These are phyloP conservation scores for Drosophila kikkawai DNA, from an alignment of 1,140 invertebrate genomes.

Conservation along the genomic window DNA sequence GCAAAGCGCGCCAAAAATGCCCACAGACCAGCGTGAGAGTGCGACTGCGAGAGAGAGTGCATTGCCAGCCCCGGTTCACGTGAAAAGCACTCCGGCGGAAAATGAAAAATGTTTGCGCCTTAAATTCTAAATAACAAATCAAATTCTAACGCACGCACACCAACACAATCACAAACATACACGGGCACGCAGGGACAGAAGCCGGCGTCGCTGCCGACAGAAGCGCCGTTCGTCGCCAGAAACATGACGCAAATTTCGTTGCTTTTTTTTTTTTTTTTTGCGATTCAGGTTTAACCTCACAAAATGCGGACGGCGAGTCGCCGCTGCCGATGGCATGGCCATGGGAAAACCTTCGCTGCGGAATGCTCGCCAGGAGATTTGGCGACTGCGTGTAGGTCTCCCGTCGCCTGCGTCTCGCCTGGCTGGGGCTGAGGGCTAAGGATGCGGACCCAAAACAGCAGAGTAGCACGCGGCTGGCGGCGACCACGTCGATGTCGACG, in stretches of 20 bases:
- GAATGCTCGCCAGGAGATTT: conserved; percentile 10
- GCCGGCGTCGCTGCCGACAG: conserved; percentile 52
- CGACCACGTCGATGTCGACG: conserved; percentile 9
- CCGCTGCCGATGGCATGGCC: conserved; percentile 18
- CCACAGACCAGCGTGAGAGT: neutral
- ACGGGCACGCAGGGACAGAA: conserved; percentile 24
- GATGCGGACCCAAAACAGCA: conserved; percentile 4
- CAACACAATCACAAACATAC: conserved; percentile 1
- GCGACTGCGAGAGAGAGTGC: conserved; percentile 32
- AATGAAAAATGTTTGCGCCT: conserved; percentile 18
- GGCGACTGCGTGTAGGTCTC: neutral
- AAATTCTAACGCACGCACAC: conserved; percentile 25
- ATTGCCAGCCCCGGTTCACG: conserved; percentile 23
- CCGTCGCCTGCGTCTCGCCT: neutral
- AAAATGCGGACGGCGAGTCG: conserved; percentile 29
- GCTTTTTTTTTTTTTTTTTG: conserved; percentile 45
- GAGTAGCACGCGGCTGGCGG: conserved; percentile 9
- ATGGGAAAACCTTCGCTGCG: conserved; percentile 5
- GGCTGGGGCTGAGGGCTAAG: neutral
- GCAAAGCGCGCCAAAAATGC: conserved; percentile 72
- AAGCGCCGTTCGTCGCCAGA: conserved; percentile 52
- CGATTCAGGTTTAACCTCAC: conserved; percentile 68
- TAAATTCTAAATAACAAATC: conserved; percentile 30
- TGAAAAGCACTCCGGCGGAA: conserved; percentile 35
- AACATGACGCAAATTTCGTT: conserved; percentile 71